Base-by-base conservation (phyloP, 2,797 vertebrate species). In the Etheostoma perlongum region DNA sequence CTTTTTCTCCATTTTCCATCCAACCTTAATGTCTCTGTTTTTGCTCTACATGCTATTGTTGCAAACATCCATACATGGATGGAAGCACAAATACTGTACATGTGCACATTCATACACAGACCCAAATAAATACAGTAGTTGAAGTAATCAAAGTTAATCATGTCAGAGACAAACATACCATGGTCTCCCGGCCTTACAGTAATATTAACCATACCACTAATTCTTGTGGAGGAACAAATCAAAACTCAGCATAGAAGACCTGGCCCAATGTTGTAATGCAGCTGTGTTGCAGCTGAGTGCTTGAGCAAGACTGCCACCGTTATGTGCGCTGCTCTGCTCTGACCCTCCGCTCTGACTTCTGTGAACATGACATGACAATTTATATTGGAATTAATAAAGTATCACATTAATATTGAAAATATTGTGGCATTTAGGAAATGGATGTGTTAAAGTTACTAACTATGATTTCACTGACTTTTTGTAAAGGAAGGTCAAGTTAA, bases 311-410 rank as follows among this genome's bases (percentile, higher is more conserved):
- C 58, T 65, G 54, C 27, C 27, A 27, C 30, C 30, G 5, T 30
- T 1, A 5, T 30, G 30, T 30, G 30, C 30, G 5, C 30, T 30
- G 5, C 30, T 30, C 30, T 30, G 30, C 57, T 44, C 40, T 62
- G 68, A 71, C 58, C 55, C 25, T 53, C 2, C 0, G 5, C 44
- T 59, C 46, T 68, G 58, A 79, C 36, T 62, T 44, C 18, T 40
- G 21, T 40, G 27, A 69, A 64, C 1, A 0, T 67, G 66, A 67
- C 55, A 42, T 54, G 61, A 66, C 25, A 74, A 49, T 72, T 70
- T 76, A 47, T 54, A 21, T 74, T 57, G n/a, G 27, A 72, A 55
- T 76, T 78, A 78, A 60, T 80, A 18, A 78, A 79, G 61, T 74
- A 47, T 77, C 33, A 47, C 67, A 66, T 25, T 69, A 48, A 66